Percentiles rank a stretch among this genome's conserved stretches.
These are phyloP conservation scores for Campylomormyrus numenius DNA, from an alignment of 2,113 vertebrate species.

Conservation along the genomic window DNA sequence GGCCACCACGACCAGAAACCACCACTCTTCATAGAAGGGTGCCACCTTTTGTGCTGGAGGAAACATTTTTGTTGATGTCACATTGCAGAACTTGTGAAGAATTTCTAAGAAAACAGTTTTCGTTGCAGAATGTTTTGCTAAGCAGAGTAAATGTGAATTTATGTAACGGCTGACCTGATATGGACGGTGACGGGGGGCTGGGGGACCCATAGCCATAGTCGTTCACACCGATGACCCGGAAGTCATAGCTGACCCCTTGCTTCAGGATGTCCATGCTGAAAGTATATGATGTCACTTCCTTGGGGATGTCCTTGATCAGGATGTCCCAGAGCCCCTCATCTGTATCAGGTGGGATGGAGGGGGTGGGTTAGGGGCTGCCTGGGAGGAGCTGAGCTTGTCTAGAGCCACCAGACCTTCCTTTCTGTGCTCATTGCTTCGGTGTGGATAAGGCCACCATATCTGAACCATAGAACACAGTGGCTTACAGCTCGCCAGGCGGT, in stretches of 20 bases:
- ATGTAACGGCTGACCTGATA: slow-evolving; percentile 69
- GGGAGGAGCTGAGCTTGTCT: background rate
- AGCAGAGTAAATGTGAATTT: background rate
- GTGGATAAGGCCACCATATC: background rate
- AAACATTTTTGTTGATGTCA: background rate
- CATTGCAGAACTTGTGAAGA: background rate
- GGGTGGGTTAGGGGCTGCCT: background rate
- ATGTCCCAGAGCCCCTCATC: slow-evolving; percentile 97
- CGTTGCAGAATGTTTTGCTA: background rate
- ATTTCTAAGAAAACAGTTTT: background rate
- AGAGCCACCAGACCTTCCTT: background rate
- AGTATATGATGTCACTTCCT: slow-evolving; percentile 89
- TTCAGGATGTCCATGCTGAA: slow-evolving; percentile 92
- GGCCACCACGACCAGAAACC: slow-evolving; percentile 93
- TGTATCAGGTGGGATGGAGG: slow-evolving; percentile 42
- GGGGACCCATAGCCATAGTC: slow-evolving; percentile 91
- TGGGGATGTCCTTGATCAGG: slow-evolving; percentile 93
- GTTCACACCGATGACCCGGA: slow-evolving; percentile 89
- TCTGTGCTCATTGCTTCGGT: background rate
- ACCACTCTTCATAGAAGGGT: slow-evolving; percentile 96
- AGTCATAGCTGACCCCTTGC: slow-evolving; percentile 92
- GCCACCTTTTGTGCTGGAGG: slow-evolving; percentile 80
- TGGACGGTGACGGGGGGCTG: slow-evolving; percentile 82
- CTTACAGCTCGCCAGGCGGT: background rate
- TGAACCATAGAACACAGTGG: background rate